Evolutionary conservation across 1,140 invertebrate species (phyloP), one percentile per base, ranked within the genome.

Genomic region (Drosophila ogumai): DNA sequence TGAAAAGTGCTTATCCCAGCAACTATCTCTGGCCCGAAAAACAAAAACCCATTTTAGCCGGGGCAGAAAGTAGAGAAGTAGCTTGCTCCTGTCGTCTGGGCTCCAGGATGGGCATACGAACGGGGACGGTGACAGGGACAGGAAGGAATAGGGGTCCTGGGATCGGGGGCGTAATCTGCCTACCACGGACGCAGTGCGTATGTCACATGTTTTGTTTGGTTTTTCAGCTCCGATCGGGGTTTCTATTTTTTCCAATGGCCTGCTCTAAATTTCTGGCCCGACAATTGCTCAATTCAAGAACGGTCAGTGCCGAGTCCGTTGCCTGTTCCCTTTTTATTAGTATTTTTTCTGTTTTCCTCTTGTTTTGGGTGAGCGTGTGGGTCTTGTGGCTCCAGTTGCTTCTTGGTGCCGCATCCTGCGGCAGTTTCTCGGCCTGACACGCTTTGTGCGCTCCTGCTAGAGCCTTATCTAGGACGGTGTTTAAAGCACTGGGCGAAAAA

Each of bases 1-100:
- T 85, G 76, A 84, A 88, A 87, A 88, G 85, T 88, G 84, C 84
- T 87, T 87, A 87, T 84, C 76, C 84, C 78, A 88, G 84, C 84
- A 87, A 84, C 85, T 84, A 88, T 86, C 79, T 88, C 52, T 75
- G 67, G 66, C 57, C 77, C 74, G 60, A 82, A 82, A 84, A 88
- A 75, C 75, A 84, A 65, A 87, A 87, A 38, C 52, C 58, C 64
- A 79, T 66, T 86, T 86, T 71, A 60, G 52, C 60, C 50, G 32
- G 40, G 43, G 38, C 56, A 64, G 56, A 57, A 47, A 47, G 50
- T 41, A 44, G 55, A 60, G 56, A 54, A 79, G 73, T 67, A 57
- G 73, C 59, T 67, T 59, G 52, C 75, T 38, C n/a, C 49, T 32
- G 49, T 32, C 49, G 60, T 52, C 40, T 67, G 47, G 22, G 47